phyloP scores from a whole-genome alignment of 1,140 invertebrate genomes.

The Drosophila nebulosa region DNA sequence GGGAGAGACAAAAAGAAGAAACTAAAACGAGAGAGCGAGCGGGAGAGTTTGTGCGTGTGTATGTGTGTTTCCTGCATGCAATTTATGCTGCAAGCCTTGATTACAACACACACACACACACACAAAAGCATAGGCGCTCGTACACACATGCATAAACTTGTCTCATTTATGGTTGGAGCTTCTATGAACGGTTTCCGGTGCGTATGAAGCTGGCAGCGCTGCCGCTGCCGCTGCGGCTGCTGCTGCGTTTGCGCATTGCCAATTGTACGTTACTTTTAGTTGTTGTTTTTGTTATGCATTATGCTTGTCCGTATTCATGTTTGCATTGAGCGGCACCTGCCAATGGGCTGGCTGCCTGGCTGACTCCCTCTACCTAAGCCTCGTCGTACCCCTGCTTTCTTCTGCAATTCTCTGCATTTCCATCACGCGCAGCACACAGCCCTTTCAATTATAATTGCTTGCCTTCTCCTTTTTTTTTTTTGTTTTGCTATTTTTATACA shows the following conservation, averaged over 20 bases:
- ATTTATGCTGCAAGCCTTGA: constrained; percentile 65
- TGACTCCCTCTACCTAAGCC: not conserved
- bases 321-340: constrained; percentile 33
- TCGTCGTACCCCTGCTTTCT: not conserved
- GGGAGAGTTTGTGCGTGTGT: constrained; percentile 11
- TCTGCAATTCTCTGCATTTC: constrained; percentile 50
- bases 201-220: constrained; percentile 35
- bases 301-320: constrained; percentile 19
- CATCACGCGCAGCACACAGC: constrained; percentile 66
- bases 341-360: constrained; percentile 22
- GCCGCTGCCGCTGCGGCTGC: not conserved
- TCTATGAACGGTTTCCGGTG: constrained; percentile 79
- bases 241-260: constrained; percentile 30
- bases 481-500: constrained; percentile 70
- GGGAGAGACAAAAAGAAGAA: constrained; percentile 8
- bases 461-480: constrained; percentile 6
- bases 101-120: constrained; percentile 19
- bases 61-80: constrained; percentile 62
- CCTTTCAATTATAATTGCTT: constrained; percentile 77
- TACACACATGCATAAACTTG: constrained; percentile 16
- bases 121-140: not conserved
- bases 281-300: constrained; percentile 29
- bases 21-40: constrained; percentile 28
- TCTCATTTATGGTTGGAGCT: constrained; percentile 10
- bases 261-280: constrained; percentile 63